Evolutionary conservation across 2,113 vertebrate species (phyloP).

Genomic region (Colinus virginianus): DNA sequence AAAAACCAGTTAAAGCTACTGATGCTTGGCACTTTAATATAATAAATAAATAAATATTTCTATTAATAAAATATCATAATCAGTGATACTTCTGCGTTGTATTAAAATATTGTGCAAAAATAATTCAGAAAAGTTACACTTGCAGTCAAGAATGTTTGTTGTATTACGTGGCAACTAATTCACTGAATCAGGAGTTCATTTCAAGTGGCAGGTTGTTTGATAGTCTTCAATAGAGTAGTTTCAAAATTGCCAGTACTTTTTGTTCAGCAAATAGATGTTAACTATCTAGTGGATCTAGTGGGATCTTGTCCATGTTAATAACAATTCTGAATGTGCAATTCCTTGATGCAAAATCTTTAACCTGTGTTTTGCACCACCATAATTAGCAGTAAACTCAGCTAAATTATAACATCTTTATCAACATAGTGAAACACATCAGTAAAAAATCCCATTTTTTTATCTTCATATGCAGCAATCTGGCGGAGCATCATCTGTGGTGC

Average conservation of each 20-base stretch:
- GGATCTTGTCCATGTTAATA: neutral
- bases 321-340: neutral
- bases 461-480: neutral
- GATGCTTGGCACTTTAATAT: neutral
- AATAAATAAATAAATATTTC: neutral
- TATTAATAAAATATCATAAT: neutral
- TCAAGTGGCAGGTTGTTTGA: neutral
- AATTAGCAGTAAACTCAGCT: neutral
- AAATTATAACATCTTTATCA: neutral
- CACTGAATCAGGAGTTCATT: neutral
- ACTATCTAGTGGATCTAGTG: neutral
- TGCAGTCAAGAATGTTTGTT: neutral
- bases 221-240: neutral
- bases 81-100: neutral
- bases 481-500: rapidly evolving
- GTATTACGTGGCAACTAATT: neutral
- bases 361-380: neutral
- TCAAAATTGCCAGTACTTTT: neutral
- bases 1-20: neutral
- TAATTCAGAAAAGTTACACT: neutral
- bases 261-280: neutral
- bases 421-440: neutral
- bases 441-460: neutral
- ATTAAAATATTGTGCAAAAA: neutral
- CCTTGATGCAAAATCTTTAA: neutral